A percentile compares a stretch with the other conserved stretches of the same genome.
Evolutionary conservation across 2,888 invertebrate species (phyloP).

Genomic region (Lasiommata megera): DNA sequence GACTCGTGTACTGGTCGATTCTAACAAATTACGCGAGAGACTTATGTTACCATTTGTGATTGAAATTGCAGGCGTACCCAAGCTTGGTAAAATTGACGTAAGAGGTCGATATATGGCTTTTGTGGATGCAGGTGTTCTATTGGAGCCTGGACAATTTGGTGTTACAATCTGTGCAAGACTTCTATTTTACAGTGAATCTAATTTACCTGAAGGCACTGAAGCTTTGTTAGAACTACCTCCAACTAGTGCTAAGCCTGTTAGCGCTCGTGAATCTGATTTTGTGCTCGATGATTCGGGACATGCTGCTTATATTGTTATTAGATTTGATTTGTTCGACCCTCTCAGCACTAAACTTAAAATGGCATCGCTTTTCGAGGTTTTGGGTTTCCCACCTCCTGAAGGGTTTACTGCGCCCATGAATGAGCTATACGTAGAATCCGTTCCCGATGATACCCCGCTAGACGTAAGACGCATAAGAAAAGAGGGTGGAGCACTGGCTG

Average conservation of each 20-base stretch:
- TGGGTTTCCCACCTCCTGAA: constrained; percentile 51
- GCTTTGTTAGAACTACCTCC: constrained; percentile 61
- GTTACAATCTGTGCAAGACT: constrained; percentile 55
- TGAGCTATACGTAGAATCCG: constrained; percentile 43
- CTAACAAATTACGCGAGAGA: constrained; percentile 43
- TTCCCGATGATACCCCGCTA: constrained; percentile 47
- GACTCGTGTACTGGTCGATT: constrained; percentile 62
- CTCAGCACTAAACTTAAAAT: constrained; percentile 54
- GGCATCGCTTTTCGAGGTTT: constrained; percentile 47
- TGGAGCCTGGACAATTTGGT: constrained; percentile 57
- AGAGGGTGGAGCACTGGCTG: constrained; percentile 63
- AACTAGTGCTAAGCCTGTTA: constrained; percentile 53
- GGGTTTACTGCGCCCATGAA: constrained; percentile 42
- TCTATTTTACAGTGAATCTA: constrained; percentile 48
- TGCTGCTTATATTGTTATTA: constrained; percentile 51
- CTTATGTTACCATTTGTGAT: constrained; percentile 51
- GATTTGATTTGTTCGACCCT: constrained; percentile 60
- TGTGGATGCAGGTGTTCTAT: constrained; percentile 55
- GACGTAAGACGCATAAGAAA: constrained; percentile 58
- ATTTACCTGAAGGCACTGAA: constrained; percentile 46
- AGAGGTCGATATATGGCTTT: constrained; percentile 65
- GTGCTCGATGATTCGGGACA: constrained; percentile 57
- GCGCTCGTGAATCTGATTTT: constrained; percentile 48
- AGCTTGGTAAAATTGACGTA: constrained; percentile 57
- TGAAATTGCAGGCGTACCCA: constrained; percentile 69